Percentiles rank a stretch among this genome's conserved stretches.
Evolutionary conservation across 2,888 invertebrate genomes (phyloP).

Genomic region (Epicampocera succincta): DNA sequence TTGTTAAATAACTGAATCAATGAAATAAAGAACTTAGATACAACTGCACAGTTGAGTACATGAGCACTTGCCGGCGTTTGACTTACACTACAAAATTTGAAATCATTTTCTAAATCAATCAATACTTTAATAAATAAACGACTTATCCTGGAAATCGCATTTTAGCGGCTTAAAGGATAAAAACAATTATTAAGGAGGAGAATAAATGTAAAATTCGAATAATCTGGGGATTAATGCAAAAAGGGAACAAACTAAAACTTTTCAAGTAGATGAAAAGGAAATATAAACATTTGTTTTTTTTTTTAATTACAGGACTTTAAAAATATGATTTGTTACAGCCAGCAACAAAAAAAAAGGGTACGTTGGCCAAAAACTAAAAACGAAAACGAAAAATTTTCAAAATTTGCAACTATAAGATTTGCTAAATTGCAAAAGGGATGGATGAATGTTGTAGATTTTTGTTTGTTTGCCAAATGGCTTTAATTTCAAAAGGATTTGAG

Average conservation of each 20-base stretch:
- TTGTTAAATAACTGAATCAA: conserved; percentile 1
- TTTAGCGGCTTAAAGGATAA: conserved; percentile 64
- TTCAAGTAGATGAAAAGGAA: conserved; percentile 33
- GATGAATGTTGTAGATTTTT: background rate
- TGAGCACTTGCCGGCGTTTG: no score
- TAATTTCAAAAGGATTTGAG: conserved; percentile 30
- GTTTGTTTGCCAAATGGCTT: conserved; percentile 51
- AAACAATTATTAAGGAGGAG: conserved; percentile 42
- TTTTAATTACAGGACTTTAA: conserved; percentile 55
- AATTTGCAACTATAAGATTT: conserved; percentile 47
- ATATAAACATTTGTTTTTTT: conserved; percentile 66
- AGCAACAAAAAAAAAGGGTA: background rate
- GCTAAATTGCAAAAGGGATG: conserved; percentile 38
- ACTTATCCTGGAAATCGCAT: conserved; percentile 40
- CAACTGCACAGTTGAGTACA: conserved; percentile 7
- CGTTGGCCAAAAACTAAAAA: conserved; percentile 4
- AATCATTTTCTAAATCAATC: conserved; percentile 18
- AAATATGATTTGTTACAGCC: conserved; percentile 39
- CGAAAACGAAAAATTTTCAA: conserved; percentile 6
- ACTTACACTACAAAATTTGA: no score
- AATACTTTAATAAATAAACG: conserved; percentile 29
- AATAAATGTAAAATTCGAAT: conserved; percentile 44
- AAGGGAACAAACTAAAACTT: conserved; percentile 23
- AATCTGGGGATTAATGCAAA: conserved; percentile 47
- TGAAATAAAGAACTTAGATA: conserved; percentile 37